A percentile compares a stretch with the other conserved stretches of the same genome.
Conservation (phyloP, 2,113 vertebrate species). For the Lepus timidus region DNA sequence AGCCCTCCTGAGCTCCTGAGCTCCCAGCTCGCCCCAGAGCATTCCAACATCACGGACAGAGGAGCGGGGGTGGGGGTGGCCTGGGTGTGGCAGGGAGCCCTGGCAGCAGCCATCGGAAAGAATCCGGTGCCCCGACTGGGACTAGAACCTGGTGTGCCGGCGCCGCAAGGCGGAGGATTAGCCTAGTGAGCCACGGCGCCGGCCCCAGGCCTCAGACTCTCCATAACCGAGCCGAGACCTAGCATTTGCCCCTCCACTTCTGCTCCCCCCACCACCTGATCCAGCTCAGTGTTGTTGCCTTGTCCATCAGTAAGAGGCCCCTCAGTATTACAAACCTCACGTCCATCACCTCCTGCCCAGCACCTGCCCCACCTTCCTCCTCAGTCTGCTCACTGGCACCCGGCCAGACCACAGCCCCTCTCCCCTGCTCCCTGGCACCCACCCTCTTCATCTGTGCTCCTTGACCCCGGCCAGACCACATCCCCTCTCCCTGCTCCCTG, state of each 20-base stretch:
- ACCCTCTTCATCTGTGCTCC: not conserved
- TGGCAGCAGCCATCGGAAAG: too few species aligned
- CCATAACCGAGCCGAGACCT: too few species aligned
- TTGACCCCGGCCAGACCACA: not conserved
- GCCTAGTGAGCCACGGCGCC: too few species aligned
- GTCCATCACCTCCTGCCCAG: not conserved
- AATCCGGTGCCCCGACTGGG: too few species aligned
- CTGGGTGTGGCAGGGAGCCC: too few species aligned
- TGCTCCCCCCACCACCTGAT: not conserved
- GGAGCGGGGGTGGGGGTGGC: not conserved
- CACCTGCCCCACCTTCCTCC: not conserved
- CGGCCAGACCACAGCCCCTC: too few species aligned
- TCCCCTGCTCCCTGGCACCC: too few species aligned
- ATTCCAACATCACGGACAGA: not conserved
- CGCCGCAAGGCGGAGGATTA: too few species aligned
- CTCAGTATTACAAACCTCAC: too few species aligned
- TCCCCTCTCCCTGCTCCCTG: not conserved
- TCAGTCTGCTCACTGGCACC: not conserved
- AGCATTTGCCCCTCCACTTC: not conserved
- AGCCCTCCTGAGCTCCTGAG: not conserved
- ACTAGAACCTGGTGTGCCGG: too few species aligned
- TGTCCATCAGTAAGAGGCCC: not conserved
- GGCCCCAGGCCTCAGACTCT: not conserved
- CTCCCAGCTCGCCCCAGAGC: not conserved
- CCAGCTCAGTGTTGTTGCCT: accelerated